Conservation (phyloP, 2,113 vertebrate genomes). For the Agelaius phoeniceus region DNA sequence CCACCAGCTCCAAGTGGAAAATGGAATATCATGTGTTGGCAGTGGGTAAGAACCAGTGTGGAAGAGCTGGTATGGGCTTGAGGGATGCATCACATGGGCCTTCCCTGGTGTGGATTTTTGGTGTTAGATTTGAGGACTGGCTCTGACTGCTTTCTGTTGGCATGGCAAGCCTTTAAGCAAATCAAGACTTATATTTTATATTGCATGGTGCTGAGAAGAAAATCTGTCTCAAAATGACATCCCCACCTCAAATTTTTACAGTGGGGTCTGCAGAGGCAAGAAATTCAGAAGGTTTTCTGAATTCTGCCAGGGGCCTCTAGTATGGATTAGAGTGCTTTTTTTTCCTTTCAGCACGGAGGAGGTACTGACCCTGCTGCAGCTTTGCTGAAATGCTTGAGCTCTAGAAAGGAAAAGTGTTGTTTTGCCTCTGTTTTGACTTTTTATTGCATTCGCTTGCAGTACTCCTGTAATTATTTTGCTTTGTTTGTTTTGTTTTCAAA, state of each 20-base stretch:
- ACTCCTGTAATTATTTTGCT: constrained; percentile 21
- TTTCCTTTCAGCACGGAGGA: not conserved
- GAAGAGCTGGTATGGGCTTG: not conserved
- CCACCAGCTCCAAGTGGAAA: not conserved
- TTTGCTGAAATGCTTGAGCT: not conserved
- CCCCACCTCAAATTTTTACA: not conserved
- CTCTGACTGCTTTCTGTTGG: not conserved
- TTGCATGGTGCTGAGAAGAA: not conserved
- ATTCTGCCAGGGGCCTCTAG: not conserved
- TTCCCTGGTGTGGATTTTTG: not conserved
- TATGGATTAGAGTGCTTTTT: not conserved
- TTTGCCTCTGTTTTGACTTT: not conserved
- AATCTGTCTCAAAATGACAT: not conserved
- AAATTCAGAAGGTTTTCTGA: not conserved
- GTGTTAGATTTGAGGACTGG: not conserved
- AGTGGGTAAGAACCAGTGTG: not conserved
- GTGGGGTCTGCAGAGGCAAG: not conserved
- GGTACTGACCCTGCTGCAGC: not conserved
- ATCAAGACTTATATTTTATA: not conserved
- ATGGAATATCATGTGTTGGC: not conserved
- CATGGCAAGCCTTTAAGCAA: not conserved
- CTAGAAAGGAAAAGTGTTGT: not conserved
- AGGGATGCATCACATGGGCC: not conserved
- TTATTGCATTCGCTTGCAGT: not conserved
- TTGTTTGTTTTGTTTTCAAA: constrained; percentile 19